Percentiles rank a stretch among this genome's conserved stretches.
These are phyloP conservation scores for Gymnogyps californianus DNA, from an alignment of 2,113 vertebrate genomes.

Conservation along the genomic window DNA sequence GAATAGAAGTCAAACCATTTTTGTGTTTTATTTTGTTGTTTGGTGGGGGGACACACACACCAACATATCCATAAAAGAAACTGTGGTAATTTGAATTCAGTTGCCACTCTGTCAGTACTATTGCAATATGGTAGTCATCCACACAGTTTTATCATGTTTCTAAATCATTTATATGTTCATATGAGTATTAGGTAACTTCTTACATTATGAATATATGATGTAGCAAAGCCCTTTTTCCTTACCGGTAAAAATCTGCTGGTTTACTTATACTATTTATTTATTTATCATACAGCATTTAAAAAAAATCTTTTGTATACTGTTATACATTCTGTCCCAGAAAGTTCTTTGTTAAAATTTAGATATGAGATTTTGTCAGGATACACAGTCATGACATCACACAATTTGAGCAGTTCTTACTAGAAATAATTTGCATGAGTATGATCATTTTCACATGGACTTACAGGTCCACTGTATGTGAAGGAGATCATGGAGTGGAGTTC, in stretches of 20 bases:
- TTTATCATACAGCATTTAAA: background rate
- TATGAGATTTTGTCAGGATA: background rate
- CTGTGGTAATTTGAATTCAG: background rate
- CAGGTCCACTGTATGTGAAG: background rate
- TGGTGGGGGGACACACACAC: background rate
- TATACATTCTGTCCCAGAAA: background rate
- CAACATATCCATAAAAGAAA: background rate
- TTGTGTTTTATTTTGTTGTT: background rate
- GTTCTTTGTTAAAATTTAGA: background rate
- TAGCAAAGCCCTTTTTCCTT: background rate
- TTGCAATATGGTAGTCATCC: background rate
- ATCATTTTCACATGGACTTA: background rate
- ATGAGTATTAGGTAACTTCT: background rate
- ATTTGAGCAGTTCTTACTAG: background rate
- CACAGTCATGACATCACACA: background rate
- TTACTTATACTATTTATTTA: background rate
- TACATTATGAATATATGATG: background rate
- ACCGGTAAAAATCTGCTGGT: background rate
- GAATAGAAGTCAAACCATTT: background rate
- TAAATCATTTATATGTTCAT: background rate
- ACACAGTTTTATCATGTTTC: background rate
- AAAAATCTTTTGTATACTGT: background rate
- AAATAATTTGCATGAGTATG: background rate
- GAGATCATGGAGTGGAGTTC: background rate
- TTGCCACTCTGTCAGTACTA: background rate